These are phyloP conservation scores for Cosmia trapezina DNA, from an alignment of 2,888 invertebrate genomes.

Conservation along the genomic window DNA sequence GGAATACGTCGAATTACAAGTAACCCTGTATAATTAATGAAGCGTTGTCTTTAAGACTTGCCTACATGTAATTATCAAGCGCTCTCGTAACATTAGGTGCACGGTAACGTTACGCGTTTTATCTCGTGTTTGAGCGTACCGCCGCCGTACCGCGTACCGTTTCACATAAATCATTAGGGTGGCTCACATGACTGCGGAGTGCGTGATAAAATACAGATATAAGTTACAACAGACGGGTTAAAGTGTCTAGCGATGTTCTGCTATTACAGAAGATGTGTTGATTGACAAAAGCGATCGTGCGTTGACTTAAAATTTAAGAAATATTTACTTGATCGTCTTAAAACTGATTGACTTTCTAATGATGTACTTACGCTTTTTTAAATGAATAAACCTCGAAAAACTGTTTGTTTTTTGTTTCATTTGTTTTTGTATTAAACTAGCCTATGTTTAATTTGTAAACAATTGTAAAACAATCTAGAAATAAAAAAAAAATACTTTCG, in stretches of 20 bases:
- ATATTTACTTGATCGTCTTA: not conserved
- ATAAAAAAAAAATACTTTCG: no score
- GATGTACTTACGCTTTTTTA: not conserved
- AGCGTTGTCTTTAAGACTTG: conserved; percentile 40
- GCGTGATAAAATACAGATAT: conserved; percentile 43
- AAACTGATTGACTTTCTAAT: not conserved
- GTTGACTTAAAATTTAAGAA: not conserved
- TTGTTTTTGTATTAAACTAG: no score
- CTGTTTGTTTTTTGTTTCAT: no score
- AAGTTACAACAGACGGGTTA: conserved; percentile 21
- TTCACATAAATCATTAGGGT: conserved; percentile 60
- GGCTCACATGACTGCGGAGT: conserved; percentile 16
- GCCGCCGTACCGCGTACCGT: conserved; percentile 29
- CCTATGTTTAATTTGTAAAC: no score
- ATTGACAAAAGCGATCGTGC: conserved; percentile 3
- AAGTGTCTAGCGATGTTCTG: not conserved
- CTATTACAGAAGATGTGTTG: not conserved
- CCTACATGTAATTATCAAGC: conserved; percentile 55
- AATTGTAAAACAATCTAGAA: no score
- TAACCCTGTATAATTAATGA: conserved; percentile 36
- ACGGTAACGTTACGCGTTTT: conserved; percentile 52
- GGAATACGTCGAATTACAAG: no score
- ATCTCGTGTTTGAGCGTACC: conserved; percentile 53
- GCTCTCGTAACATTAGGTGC: conserved; percentile 57
- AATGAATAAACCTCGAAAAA: no score